Percentiles rank a stretch among this genome's conserved stretches.
Conservation (phyloP, 2,113 vertebrate genomes). For the Pao palembangensis region DNA sequence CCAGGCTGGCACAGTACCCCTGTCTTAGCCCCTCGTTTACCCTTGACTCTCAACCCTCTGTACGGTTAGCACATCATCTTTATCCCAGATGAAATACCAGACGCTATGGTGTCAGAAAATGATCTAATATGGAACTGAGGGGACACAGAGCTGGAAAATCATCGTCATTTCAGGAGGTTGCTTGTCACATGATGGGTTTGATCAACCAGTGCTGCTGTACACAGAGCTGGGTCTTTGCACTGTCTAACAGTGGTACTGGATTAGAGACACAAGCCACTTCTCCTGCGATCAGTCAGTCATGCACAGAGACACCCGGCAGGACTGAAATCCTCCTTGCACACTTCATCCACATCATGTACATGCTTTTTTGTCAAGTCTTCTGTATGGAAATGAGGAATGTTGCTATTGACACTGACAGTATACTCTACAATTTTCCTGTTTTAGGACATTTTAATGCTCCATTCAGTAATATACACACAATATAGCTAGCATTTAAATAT, state of each 20-base stretch:
- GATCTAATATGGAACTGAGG: conserved; percentile 61
- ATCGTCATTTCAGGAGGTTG: conserved; percentile 64
- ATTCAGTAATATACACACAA: background rate
- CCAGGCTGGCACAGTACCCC: conserved; percentile 19
- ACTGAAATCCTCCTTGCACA: conserved; percentile 59
- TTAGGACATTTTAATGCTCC: conserved; percentile 3
- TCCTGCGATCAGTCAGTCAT: conserved; percentile 71
- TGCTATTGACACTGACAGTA: conserved; percentile 42
- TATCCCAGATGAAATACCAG: conserved; percentile 65
- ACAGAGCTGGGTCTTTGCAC: conserved; percentile 70
- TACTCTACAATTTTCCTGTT: conserved; percentile 4
- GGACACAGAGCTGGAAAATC: conserved; percentile 64
- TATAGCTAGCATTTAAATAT: no score
- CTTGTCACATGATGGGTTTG: conserved; percentile 72
- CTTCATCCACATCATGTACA: conserved; percentile 50
- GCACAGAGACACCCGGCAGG: conserved; percentile 42
- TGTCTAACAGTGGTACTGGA: conserved; percentile 72
- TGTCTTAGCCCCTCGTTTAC: conserved; percentile 53
- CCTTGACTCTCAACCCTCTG: conserved; percentile 54
- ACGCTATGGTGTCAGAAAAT: conserved; percentile 53
- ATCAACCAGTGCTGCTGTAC: conserved; percentile 59
- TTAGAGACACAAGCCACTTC: conserved; percentile 73
- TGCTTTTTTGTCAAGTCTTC: conserved; percentile 45
- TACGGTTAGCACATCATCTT: conserved; percentile 63
- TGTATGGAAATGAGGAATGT: conserved; percentile 65